Evolutionary conservation across 2,113 vertebrate genomes (phyloP), one percentile per base, ranked within the genome.

Genomic region (Mustelus asterias): DNA sequence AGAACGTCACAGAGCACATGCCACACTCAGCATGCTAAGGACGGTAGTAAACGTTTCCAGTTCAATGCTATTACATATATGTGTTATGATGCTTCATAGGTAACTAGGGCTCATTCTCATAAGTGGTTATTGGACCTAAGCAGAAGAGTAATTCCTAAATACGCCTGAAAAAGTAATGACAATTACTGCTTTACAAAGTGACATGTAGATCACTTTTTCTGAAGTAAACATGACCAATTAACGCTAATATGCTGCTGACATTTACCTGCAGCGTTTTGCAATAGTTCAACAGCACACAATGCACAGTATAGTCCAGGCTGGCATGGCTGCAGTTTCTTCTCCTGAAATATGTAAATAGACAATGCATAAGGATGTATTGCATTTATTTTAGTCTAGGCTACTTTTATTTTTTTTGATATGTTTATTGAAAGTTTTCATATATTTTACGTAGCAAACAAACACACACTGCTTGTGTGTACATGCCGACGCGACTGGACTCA

Each of bases 261-360:
- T 93, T 97, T 97, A 97, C 97, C 97, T 97, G 97, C 96, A 65
- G 96, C 96, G 96, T 96, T 96, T 76, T 96, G 96, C 86, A 97
- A 96, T 78, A 97, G 96, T 96, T 98, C 96, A 96, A 89, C 96
- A 96, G 96, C 96, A 97, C 97, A 98, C 26, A 95, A 18, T 96
- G 96, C 93, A 96, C 97, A 98, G 93, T 96, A 96, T 96, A 98
- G 96, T 96, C 96, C 97, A 96, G 96, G 95, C 96, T 96, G 96
- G 96, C 97, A 98, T 41, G 95, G 96, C 63, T 95, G 96, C 41
- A 41, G 22, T 96, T 98, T 96, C 96, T 97, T 96, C 98, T 98
- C 96, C 98, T 98, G 96, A 98, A 98, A 96, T 72, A 96, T 90
- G 69, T 67, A 96, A 94, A 76, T 78, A 96, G 44, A 54, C 1